Evolutionary conservation across 2,888 invertebrate species (phyloP), one percentile per base, ranked within the genome.

Genomic region (Scelioninae gen. 1): DNA sequence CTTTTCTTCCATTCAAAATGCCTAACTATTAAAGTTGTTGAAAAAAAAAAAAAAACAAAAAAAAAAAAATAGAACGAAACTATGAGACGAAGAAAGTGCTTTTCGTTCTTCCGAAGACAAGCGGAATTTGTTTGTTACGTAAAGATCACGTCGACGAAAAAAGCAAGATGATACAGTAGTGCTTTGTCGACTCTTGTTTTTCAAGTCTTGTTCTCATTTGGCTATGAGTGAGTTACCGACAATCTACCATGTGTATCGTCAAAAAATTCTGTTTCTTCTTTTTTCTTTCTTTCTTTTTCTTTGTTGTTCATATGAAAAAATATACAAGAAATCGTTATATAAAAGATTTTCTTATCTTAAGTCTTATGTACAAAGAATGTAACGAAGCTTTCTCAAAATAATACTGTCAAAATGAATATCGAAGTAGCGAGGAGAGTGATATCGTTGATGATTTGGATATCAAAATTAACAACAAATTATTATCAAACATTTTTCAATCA

Each of bases 241-340:
- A 62, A 74, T 71, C 72, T 58, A 79, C 69, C 38, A 53, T 66
- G 62, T 62, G 72, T 78, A 63, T 58, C 38, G 13, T 47, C 43
- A 31, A 23, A 23, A 23, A 23, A 4, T 23, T 23, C 51, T 29
- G 31, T 62, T 23, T 16, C 32, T 55, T 16, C 10, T 29, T 29
- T 32, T 45, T 47, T 43, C 49, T 65, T 45, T 32, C 29, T 32
- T 23, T 79, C n/a, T 58, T 62, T 68, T 45, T 66, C 32, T 60
- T 77, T 58, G 60, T 79, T 69, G 69, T 72, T 62, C 66, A 66
- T 80, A 65, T 83, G 62, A 86, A 85, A 88, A 87, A 88, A 86
- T 87, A 85, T 85, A 84, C 85, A 86, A 85, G 88, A 85, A 85
- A 86, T 80, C 77, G 84, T 82, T 85, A 69, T 86, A 79, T 84